Percentiles rank a stretch among this genome's conserved stretches.
phyloP scores from a whole-genome alignment of 64 coral and sea anemone species.

The Platygyra sinensis region DNA sequence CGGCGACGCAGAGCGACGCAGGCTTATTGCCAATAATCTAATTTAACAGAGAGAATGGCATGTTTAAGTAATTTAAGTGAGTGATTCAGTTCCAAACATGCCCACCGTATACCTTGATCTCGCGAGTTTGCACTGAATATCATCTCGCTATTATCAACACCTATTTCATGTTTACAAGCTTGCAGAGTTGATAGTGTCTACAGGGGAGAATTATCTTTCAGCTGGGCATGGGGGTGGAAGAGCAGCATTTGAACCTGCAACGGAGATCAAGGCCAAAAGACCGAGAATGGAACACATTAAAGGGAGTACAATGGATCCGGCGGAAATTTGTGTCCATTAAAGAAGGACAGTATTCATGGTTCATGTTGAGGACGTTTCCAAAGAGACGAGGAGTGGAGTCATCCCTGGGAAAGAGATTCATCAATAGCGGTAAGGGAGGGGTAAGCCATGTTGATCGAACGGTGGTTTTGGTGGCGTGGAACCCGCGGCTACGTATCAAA shows the following conservation, averaged over 20 bases:
- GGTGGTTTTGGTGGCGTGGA: constrained; percentile 79
- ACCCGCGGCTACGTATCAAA: constrained; percentile 29
- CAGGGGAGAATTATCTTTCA: constrained; percentile 12
- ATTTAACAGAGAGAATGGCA: no score
- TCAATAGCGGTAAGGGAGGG: constrained; percentile 60
- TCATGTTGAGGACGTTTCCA: constrained; percentile 45
- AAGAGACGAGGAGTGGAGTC: constrained; percentile 21
- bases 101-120: background rate
- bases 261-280: constrained; percentile 69
- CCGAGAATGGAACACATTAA: constrained; percentile 63
- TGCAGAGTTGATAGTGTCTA: background rate
- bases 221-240: constrained; percentile 85
- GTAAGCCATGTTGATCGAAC: background rate
- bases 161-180: background rate
- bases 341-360: background rate
- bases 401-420: constrained; percentile 44
- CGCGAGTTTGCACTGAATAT: background rate
- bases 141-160: background rate
- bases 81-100: background rate
- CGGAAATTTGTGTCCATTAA: background rate
- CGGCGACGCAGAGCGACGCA: no score
- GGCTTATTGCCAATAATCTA: no score
- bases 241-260: constrained; percentile 13
- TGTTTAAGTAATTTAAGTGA: background rate
- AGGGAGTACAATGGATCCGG: constrained; percentile 54